phyloP scores from a whole-genome alignment of 2,797 vertebrate genomes.

The Cossypha niveicapilla region DNA sequence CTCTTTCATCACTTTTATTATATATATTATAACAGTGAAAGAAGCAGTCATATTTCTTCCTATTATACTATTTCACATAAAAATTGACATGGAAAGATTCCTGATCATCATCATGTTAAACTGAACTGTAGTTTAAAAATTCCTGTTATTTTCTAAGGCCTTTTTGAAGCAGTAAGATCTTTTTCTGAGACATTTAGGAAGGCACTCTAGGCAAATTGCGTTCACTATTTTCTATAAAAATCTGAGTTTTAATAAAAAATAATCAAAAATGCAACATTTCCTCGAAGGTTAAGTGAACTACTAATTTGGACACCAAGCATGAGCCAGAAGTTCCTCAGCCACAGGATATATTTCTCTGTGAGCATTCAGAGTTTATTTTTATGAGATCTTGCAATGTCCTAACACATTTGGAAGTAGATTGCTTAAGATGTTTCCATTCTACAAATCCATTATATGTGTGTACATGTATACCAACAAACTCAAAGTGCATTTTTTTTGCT shows the following conservation, averaged over 20 bases:
- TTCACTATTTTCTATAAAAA: background rate
- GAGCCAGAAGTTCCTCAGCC: background rate
- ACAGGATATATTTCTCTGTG: background rate
- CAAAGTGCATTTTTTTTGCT: background rate
- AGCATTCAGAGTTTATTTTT: background rate
- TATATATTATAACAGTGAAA: background rate
- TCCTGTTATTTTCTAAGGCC: background rate
- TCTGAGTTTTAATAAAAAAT: background rate
- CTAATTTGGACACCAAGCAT: background rate
- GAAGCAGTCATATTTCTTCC: background rate
- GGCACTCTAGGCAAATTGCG: background rate
- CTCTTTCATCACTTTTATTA: background rate
- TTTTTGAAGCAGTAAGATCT: background rate
- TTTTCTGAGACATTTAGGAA: background rate
- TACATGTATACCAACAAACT: background rate
- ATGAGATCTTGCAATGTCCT: background rate
- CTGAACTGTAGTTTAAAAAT: background rate
- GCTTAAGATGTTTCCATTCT: background rate
- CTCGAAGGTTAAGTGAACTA: background rate
- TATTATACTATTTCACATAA: background rate
- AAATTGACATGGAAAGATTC: background rate
- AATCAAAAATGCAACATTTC: background rate
- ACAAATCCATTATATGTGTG: background rate
- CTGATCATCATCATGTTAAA: background rate
- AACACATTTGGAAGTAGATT: background rate